A percentile compares a stretch with the other conserved stretches of the same genome.
phyloP scores from a whole-genome alignment of 2,113 vertebrate genomes.

The Acanthochromis polyacanthus region DNA sequence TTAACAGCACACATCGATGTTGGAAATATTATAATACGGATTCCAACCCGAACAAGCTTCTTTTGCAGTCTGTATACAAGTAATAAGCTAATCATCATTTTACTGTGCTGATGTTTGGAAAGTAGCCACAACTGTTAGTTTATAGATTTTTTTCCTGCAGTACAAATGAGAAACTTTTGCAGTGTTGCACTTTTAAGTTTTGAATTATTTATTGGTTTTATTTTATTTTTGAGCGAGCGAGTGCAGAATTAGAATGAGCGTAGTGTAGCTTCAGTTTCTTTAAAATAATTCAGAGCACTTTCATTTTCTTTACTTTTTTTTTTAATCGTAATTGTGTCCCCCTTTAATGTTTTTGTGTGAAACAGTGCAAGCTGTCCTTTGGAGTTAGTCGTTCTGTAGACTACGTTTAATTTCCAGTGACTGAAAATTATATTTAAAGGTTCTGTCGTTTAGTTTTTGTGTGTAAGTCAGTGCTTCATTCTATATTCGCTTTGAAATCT shows the following conservation, averaged over 20 bases:
- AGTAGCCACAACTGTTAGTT: not conserved
- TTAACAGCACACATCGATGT: constrained; percentile 1
- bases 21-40: constrained; percentile 12
- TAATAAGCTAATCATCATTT: constrained; percentile 42
- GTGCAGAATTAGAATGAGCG: constrained; percentile 19
- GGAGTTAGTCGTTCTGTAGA: not conserved
- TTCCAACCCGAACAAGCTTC: not conserved
- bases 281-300: not conserved
- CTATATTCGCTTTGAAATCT: constrained; percentile 24
- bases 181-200: constrained; percentile 34
- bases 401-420: not conserved
- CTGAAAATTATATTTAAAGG: constrained; percentile 13
- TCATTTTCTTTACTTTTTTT: constrained; percentile 8
- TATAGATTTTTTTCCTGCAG: not conserved
- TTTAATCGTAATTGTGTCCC: not conserved
- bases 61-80: constrained; percentile 18
- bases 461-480: not conserved
- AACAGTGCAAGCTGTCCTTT: constrained; percentile 3
- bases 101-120: constrained; percentile 41
- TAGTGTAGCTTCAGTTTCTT: constrained; percentile 2
- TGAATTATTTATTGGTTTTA: constrained; percentile 17
- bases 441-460: constrained; percentile 12
- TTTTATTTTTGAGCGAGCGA: not conserved
- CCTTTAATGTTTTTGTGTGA: constrained; percentile 8
- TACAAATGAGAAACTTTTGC: not conserved